Percentiles rank a stretch among this genome's conserved stretches.
Conservation (phyloP, 2,113 vertebrate species). For the Smithornis capensis region DNA sequence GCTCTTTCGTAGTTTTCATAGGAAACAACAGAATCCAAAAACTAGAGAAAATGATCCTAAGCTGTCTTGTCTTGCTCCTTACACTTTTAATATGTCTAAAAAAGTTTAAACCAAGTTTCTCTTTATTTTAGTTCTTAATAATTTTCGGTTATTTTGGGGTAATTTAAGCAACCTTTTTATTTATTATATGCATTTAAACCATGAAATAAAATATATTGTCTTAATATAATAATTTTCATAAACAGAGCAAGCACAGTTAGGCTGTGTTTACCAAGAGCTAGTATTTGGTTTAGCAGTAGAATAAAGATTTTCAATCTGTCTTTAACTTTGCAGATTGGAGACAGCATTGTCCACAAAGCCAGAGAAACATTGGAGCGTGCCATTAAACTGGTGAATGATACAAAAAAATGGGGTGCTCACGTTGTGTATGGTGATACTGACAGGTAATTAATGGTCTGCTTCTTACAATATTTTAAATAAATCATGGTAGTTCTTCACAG, state of each 20-base stretch:
- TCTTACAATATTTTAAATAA: background rate
- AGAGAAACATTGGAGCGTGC: constrained; percentile 96
- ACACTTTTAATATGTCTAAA: background rate
- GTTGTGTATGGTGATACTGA: constrained; percentile 98
- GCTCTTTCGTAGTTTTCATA: background rate
- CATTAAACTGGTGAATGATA: constrained; percentile 95
- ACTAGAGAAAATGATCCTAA: background rate
- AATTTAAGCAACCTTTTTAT: background rate
- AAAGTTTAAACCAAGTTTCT: background rate
- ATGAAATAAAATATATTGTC: background rate
- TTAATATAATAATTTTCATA: background rate
- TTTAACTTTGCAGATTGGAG: constrained; percentile 82
- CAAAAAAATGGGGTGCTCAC: constrained; percentile 94
- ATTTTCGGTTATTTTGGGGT: background rate
- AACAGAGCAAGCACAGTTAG: background rate
- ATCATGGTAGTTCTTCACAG: background rate
- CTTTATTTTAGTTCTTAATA: background rate
- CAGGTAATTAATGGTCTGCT: constrained; percentile 76
- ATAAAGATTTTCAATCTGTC: constrained; percentile 21
- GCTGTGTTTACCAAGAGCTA: background rate
- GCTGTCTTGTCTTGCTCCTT: background rate
- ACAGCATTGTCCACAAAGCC: constrained; percentile 98
- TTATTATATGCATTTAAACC: background rate
- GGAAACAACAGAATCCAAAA: background rate
- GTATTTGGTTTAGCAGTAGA: background rate